Evolutionary conservation across 2,113 vertebrate species (phyloP).

Genomic region (Progne subis): DNA sequence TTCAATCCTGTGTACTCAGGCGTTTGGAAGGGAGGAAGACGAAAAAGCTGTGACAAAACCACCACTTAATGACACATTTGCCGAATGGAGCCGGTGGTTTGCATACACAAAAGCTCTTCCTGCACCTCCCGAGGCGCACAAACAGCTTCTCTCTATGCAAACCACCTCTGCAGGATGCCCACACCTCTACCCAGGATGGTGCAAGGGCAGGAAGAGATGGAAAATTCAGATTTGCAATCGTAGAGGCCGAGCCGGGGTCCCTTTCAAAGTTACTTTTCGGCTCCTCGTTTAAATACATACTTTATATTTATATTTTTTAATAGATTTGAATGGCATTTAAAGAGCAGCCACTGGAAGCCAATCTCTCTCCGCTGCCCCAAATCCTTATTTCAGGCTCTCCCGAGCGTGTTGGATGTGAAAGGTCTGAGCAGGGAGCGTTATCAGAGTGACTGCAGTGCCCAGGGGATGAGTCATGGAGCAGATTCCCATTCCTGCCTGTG

Average conservation of each 20-base stretch:
- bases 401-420: background rate
- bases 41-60: constrained; percentile 12
- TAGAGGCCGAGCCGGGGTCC: background rate
- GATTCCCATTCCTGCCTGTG: background rate
- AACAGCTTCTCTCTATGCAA: constrained; percentile 22
- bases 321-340: background rate
- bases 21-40: constrained; percentile 9
- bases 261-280: background rate
- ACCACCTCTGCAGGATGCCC: background rate
- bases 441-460: background rate
- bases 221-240: background rate
- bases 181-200: background rate
- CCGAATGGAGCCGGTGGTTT: constrained; percentile 9
- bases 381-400: background rate
- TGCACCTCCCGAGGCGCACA: background rate
- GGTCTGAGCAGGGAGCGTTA: background rate
- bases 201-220: background rate
- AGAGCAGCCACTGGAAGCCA: background rate
- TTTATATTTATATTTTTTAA: background rate
- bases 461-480: background rate
- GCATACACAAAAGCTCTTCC: constrained; percentile 9
- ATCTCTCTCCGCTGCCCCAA: background rate
- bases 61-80: constrained; percentile 46
- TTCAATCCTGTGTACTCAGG: background rate
- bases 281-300: background rate